Evolutionary conservation across 2,888 invertebrate genomes (phyloP).

Genomic region (Meloe dianella): DNA sequence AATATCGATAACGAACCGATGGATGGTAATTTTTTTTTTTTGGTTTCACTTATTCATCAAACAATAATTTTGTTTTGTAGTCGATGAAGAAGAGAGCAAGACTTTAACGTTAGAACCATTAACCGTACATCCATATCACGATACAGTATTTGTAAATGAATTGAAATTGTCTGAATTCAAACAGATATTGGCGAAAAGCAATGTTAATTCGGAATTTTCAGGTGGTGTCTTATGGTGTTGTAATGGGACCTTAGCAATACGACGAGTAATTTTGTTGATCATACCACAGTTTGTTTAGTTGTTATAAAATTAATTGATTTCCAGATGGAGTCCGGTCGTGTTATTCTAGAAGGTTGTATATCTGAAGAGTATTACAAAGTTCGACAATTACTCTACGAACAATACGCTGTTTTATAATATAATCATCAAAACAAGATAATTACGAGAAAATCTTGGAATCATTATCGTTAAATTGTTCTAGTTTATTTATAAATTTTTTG

Average conservation of each 20-base stretch:
- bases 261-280: constrained; percentile 66
- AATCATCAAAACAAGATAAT: background rate
- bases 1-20: constrained; percentile 59
- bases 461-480: background rate
- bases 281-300: background rate
- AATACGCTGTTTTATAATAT: constrained; percentile 90
- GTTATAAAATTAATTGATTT: constrained; percentile 41
- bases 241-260: constrained; percentile 86
- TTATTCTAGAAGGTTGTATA: constrained; percentile 91
- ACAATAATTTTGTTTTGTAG: too few species aligned
- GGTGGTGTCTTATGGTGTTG: constrained; percentile 94
- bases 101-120: constrained; percentile 75
- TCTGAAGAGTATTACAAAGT: constrained; percentile 96
- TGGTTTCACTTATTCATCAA: too few species aligned
- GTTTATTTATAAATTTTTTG: constrained; percentile 21
- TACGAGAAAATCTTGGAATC: background rate
- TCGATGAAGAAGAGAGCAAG: constrained; percentile 64
- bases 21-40: constrained; percentile 52
- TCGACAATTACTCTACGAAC: constrained; percentile 89
- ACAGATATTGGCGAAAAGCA: constrained; percentile 75
- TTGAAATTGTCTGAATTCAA: constrained; percentile 92
- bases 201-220: constrained; percentile 84
- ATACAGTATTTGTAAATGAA: constrained; percentile 90
- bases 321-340: constrained; percentile 88
- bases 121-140: constrained; percentile 68